phyloP scores from a whole-genome alignment of 2,113 vertebrate species.

The Tachuris rubrigastra region DNA sequence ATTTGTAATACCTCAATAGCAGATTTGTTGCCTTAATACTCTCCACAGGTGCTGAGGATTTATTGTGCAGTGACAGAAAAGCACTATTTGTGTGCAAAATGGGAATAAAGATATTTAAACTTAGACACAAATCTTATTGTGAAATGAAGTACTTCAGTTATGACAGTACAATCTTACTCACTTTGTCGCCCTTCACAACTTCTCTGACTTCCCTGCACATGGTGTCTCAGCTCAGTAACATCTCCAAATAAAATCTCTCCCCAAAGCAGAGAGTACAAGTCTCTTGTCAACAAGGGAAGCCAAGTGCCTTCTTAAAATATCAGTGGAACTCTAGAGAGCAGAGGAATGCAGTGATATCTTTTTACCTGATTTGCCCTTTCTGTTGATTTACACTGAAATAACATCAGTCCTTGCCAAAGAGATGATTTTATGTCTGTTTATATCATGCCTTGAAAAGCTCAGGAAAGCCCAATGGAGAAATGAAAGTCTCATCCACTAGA shows the following conservation, averaged over 20 bases:
- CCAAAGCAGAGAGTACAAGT: neutral
- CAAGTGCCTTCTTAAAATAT: neutral
- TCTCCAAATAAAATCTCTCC: neutral
- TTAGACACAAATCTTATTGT: neutral
- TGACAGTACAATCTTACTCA: fast-evolving
- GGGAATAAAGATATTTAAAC: neutral
- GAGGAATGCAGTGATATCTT: neutral
- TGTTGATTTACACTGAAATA: neutral
- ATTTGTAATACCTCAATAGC: neutral
- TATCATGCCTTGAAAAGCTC: neutral
- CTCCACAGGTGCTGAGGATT: neutral
- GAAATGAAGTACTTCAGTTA: neutral
- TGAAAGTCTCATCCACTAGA: neutral
- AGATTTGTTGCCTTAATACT: neutral
- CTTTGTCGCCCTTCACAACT: neutral
- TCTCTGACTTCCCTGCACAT: neutral
- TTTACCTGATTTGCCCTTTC: conserved; percentile 17
- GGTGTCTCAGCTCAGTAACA: neutral
- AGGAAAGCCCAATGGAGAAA: neutral
- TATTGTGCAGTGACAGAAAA: neutral
- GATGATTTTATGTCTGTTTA: conserved; percentile 10
- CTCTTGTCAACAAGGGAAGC: neutral
- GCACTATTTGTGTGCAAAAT: neutral
- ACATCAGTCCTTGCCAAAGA: neutral
- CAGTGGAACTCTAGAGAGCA: neutral